Percentiles rank a stretch among this genome's conserved stretches.
These are phyloP conservation scores for Odontocerum albicorne DNA, from an alignment of 2,888 invertebrate genomes.

Conservation along the genomic window DNA sequence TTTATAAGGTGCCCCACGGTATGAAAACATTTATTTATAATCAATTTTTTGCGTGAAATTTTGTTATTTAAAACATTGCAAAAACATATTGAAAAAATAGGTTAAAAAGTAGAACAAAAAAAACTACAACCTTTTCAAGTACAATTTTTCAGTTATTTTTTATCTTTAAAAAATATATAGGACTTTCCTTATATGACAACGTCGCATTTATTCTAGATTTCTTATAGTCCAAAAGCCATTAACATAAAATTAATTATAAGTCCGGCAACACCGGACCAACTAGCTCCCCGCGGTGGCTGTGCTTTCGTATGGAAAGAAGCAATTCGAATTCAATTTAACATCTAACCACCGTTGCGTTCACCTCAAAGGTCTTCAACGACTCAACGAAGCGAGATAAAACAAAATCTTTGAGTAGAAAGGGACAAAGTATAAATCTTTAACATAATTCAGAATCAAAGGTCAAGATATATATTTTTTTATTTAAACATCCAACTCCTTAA, in stretches of 20 bases:
- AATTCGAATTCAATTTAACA: slow-evolving; percentile 33
- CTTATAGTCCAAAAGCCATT: too few relatives aligned
- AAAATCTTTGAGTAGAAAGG: slow-evolving; percentile 4
- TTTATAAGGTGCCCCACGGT: too few relatives aligned
- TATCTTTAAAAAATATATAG: too few relatives aligned
- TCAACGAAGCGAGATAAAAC: background rate
- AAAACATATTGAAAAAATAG: too few relatives aligned
- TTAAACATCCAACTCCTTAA: background rate
- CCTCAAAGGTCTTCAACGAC: slow-evolving; percentile 6
- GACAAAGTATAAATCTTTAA: background rate
- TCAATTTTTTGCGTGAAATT: too few relatives aligned
- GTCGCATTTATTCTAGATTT: slow-evolving; percentile 6
- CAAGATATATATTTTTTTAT: background rate
- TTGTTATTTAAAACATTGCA: too few relatives aligned
- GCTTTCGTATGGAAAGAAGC: slow-evolving; percentile 30
- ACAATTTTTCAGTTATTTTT: too few relatives aligned
- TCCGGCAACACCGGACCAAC: slow-evolving; percentile 18
- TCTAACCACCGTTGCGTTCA: slow-evolving; percentile 23
- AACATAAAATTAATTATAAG: slow-evolving; percentile 16
- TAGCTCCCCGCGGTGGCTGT: slow-evolving; percentile 22
- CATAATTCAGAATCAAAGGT: too few relatives aligned
- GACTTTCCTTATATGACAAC: too few relatives aligned
- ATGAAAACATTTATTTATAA: too few relatives aligned
- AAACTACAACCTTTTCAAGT: too few relatives aligned
- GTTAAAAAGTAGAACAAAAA: too few relatives aligned